Evolutionary conservation across 2,113 vertebrate species (phyloP).

Genomic region (Platichthys stellatus): DNA sequence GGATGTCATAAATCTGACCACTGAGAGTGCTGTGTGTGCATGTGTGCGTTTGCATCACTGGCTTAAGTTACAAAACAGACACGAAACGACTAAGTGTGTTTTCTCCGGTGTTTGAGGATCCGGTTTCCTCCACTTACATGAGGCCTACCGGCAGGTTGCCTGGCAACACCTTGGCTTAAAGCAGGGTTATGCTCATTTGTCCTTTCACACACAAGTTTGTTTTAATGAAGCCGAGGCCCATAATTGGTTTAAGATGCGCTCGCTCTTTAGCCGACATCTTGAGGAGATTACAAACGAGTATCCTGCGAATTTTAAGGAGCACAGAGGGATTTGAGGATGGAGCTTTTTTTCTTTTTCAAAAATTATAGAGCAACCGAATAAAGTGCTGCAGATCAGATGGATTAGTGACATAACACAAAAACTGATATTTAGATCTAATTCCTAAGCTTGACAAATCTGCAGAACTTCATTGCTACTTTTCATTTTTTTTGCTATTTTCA

Average conservation of each 20-base stretch:
- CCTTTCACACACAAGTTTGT: conserved; percentile 22
- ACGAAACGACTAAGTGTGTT: conserved; percentile 17
- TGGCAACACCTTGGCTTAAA: conserved; percentile 26
- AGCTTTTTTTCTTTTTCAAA: conserved; percentile 17
- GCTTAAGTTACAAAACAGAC: conserved; percentile 60
- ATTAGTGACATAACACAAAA: conserved; percentile 1
- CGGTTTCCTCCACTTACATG: conserved; percentile 29
- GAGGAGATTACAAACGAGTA: conserved; percentile 41
- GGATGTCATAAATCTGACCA: conserved; percentile 69
- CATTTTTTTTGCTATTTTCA: no score
- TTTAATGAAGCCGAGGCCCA: conserved; percentile 43
- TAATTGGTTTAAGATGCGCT: conserved; percentile 73
- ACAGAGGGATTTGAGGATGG: conserved; percentile 18
- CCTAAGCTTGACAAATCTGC: background rate
- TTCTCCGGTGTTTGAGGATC: conserved; percentile 26
- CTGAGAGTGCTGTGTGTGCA: conserved; percentile 9
- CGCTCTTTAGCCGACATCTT: conserved; percentile 36
- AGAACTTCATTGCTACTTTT: background rate
- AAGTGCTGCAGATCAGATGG: conserved; percentile 19
- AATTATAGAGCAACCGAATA: conserved; percentile 17
- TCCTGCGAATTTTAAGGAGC: conserved; percentile 38
- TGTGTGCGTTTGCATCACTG: conserved; percentile 34
- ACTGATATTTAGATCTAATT: background rate
- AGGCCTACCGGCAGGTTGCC: conserved; percentile 23
- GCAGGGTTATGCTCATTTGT: conserved; percentile 37